These are phyloP conservation scores for Sebastes itinus DNA, from an alignment of 2,797 vertebrate species.

Conservation along the genomic window DNA sequence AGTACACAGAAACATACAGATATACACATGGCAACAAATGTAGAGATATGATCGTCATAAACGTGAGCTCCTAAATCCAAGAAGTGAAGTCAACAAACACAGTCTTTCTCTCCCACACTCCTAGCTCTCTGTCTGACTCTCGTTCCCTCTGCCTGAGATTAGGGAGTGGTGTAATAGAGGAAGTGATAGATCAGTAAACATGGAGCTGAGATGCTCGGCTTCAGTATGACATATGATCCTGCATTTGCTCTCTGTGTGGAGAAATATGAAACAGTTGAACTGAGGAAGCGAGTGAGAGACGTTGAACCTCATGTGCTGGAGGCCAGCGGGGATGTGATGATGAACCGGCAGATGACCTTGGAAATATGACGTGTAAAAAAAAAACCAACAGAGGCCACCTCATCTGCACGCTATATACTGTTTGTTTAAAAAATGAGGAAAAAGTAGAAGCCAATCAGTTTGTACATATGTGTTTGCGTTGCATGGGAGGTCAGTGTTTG, in stretches of 20 bases:
- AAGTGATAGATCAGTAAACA: conserved; percentile 58
- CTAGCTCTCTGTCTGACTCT: conserved; percentile 2
- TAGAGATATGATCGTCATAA: neutral
- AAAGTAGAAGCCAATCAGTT: neutral
- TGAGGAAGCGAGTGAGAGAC: conserved; percentile 27
- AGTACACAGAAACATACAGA: too few species aligned
- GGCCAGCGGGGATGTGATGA: conserved; percentile 56
- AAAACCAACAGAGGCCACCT: conserved; percentile 26
- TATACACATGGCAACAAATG: neutral
- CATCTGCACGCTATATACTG: neutral
- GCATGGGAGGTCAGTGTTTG: neutral
- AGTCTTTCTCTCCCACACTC: neutral
- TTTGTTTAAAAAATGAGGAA: neutral
- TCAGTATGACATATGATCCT: conserved; percentile 43
- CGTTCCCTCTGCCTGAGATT: conserved; percentile 12
- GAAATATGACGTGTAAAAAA: conserved; percentile 54
- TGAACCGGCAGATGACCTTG: conserved; percentile 71
- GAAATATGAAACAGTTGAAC: conserved; percentile 52
- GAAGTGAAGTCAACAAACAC: neutral
- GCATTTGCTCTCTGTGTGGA: conserved; percentile 29
- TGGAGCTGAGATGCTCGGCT: conserved; percentile 32
- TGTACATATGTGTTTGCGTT: neutral
- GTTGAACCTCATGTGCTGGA: conserved; percentile 38
- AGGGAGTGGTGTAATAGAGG: conserved; percentile 55
- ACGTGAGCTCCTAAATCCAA: neutral